Conservation (phyloP, 2,797 vertebrate species). For the Etheostoma nigrum region DNA sequence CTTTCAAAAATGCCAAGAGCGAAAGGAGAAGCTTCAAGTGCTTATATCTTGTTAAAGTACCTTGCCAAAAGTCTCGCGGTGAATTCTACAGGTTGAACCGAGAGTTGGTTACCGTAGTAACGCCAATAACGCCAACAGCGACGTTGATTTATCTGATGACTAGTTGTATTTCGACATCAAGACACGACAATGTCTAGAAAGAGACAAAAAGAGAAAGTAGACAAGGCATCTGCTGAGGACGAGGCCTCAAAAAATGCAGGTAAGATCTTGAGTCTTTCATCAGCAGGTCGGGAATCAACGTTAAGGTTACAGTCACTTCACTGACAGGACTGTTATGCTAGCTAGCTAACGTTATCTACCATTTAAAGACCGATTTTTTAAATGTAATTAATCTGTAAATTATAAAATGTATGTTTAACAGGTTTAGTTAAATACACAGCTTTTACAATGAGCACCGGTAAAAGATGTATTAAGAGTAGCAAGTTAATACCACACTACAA, state of each 20-base stretch:
- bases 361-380: background rate
- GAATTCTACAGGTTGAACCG: background rate
- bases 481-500: background rate
- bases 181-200: conserved; percentile 71
- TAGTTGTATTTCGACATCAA: background rate
- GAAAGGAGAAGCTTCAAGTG: background rate
- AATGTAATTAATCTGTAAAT: background rate
- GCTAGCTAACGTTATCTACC: background rate
- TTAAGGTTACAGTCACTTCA: background rate
- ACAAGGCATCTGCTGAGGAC: conserved; percentile 62
- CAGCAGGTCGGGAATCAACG: background rate
- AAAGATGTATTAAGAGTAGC: background rate
- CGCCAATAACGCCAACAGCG: background rate
- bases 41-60: too few species aligned
- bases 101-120: conserved; percentile 54
- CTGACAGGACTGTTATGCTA: background rate
- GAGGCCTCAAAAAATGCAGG: conserved; percentile 65
- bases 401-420: background rate
- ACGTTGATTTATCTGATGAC: background rate
- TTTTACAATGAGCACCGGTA: background rate
- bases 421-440: background rate
- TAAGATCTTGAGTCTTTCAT: conserved; percentile 21
- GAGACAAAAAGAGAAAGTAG: conserved; percentile 73
- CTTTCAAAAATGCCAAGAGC: background rate
- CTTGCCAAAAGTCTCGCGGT: conserved; percentile 41